Evolutionary conservation across 2,113 vertebrate species (phyloP), one percentile per base, ranked within the genome.

Genomic region (Tautogolabrus adspersus): DNA sequence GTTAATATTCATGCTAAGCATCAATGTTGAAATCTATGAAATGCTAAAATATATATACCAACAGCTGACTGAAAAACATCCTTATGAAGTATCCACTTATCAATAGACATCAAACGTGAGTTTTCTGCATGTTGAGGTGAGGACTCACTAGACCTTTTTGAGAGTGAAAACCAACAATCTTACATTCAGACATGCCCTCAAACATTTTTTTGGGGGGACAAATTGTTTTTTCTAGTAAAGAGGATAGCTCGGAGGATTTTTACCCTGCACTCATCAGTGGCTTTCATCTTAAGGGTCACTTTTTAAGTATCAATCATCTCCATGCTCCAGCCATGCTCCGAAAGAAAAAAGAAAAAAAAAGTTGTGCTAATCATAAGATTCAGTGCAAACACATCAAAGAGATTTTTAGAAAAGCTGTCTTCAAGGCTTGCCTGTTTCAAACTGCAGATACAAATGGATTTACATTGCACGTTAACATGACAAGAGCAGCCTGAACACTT

Each of bases 221-320:
- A 74, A 82, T 56, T 15, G 47, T 75, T 66, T 57, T 52, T 61
- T 61, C 34, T 19, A 49, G 47, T 21, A 57, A 42, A 60, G 77
- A 79, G 66, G 52, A 82, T 37, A 37, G 56, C 70, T 66, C 56
- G 18, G 56, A 60, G 46, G 54, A 76, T 51, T 79, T 75, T 77
- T 71, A 83, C 81, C 56, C 58, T 76, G 62, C 64, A 63, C 60
- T 85, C 70, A 85, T 85, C 84, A 77, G 77, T 57, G 38, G 68
- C 69, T 90, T 91, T 91, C 69, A 84, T 87, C 82, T 87, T 55
- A 72, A 79, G 83, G 83, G 76, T 82, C 65, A 76, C 63, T 87
- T 76, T 87, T 64, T 69, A 75, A 72, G 65, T 75, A 82, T 81
- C 76, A 84, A 83, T 88, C 77, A 75, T 79, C 64, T 68, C 26